Percentiles rank a stretch among this genome's conserved stretches.
These are phyloP conservation scores for Lasius platythorax DNA, from an alignment of 2,888 invertebrate species.

Conservation along the genomic window DNA sequence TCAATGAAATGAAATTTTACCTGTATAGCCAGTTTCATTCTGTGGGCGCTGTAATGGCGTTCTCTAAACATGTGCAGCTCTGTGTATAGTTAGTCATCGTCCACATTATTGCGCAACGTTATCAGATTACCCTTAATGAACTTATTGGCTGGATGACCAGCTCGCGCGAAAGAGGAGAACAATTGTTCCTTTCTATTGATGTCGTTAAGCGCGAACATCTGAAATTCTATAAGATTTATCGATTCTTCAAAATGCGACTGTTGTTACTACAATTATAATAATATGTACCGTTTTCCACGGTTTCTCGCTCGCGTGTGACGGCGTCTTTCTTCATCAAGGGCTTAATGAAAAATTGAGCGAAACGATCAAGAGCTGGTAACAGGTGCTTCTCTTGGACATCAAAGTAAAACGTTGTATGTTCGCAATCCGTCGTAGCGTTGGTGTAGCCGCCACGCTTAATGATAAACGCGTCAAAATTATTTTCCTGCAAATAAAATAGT, in stretches of 20 bases:
- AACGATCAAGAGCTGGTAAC: constrained; percentile 92
- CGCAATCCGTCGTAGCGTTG: constrained; percentile 95
- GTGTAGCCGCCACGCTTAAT: constrained; percentile 94
- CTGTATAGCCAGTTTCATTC: constrained; percentile 95
- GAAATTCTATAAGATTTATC: constrained; percentile 89
- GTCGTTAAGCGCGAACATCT: constrained; percentile 92
- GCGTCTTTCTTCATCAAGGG: constrained; percentile 95
- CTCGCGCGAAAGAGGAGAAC: constrained; percentile 89
- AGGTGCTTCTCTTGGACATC: constrained; percentile 94
- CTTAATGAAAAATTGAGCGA: constrained; percentile 95
- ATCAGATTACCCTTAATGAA: constrained; percentile 95
- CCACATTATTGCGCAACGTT: constrained; percentile 90
- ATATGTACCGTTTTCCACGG: constrained; percentile 93
- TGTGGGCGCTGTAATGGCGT: constrained; percentile 94
- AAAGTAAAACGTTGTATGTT: constrained; percentile 95
- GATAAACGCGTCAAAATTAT: constrained; percentile 83
- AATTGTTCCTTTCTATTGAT: constrained; percentile 92
- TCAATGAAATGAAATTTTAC: constrained; percentile 82
- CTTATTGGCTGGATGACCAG: constrained; percentile 91
- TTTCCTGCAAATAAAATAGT: constrained; percentile 76
- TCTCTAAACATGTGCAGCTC: constrained; percentile 91
- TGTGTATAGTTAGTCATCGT: constrained; percentile 90
- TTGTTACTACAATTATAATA: not conserved
- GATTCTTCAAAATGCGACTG: not conserved
- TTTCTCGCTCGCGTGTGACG: constrained; percentile 94